These are phyloP conservation scores for Chrysopilus asiliformis DNA, from an alignment of 2,888 invertebrate species.

Conservation along the genomic window DNA sequence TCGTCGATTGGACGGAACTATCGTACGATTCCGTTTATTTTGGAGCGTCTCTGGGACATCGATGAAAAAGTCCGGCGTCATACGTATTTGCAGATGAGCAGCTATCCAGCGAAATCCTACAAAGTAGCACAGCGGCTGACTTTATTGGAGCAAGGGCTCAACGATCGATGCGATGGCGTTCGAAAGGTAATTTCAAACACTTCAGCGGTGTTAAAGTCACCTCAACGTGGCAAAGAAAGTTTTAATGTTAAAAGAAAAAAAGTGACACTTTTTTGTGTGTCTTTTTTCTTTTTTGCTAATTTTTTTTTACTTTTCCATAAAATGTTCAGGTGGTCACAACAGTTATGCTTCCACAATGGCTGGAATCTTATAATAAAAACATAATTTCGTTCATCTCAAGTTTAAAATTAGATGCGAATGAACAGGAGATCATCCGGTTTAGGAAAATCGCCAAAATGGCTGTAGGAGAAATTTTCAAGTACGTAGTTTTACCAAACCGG, in stretches of 20 bases:
- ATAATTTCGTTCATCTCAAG: slow-evolving; percentile 58
- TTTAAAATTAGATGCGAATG: slow-evolving; percentile 55
- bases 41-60: slow-evolving; percentile 62
- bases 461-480: slow-evolving; percentile 43
- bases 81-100: slow-evolving; percentile 37
- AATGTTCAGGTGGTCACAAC: slow-evolving; percentile 36
- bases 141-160: slow-evolving; percentile 48
- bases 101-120: slow-evolving; percentile 36
- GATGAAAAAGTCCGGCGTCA: slow-evolving; percentile 57
- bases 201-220: no score
- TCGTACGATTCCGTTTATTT: slow-evolving; percentile 52
- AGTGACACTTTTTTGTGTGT: no score
- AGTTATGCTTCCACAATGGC: slow-evolving; percentile 58
- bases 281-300: no score
- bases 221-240: no score
- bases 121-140: slow-evolving; percentile 49
- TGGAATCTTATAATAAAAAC: slow-evolving; percentile 55
- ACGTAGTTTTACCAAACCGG: slow-evolving; percentile 20
- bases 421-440: slow-evolving; percentile 47
- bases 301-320: no score
- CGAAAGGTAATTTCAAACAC: slow-evolving; percentile 21
- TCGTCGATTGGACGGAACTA: slow-evolving; percentile 59
- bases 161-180: slow-evolving; percentile 44
- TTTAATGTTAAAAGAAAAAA: no score
- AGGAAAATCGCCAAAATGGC: slow-evolving; percentile 41